A percentile compares a stretch with the other conserved stretches of the same genome.
These are phyloP conservation scores for Beris morrisii DNA, from an alignment of 2,888 invertebrate species.

Conservation along the genomic window DNA sequence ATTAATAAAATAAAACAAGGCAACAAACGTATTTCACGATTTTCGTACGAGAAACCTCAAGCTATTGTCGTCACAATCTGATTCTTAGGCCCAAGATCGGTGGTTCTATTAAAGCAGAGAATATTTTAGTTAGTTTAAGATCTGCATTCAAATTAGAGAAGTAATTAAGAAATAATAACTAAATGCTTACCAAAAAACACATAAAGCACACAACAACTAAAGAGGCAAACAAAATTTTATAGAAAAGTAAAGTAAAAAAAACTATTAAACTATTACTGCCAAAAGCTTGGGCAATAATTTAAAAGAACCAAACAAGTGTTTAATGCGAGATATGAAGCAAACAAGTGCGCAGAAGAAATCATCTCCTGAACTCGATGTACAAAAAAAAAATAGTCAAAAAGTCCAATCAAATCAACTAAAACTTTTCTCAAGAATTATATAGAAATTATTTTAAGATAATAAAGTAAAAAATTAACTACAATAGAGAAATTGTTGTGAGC, in stretches of 20 bases:
- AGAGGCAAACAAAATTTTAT: slow-evolving; percentile 13
- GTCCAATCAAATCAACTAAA: slow-evolving; percentile 11
- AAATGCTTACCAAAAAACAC: slow-evolving; percentile 33
- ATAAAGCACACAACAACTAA: slow-evolving; percentile 39
- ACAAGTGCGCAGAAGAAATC: too few species aligned
- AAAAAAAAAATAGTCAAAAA: too few species aligned
- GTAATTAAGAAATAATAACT: not conserved
- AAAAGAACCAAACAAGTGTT: too few species aligned
- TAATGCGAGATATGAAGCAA: too few species aligned
- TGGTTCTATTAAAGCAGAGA: slow-evolving; percentile 55
- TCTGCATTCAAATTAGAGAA: not conserved
- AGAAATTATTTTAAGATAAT: slow-evolving; percentile 15
- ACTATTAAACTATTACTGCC: too few species aligned
- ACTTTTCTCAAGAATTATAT: not conserved
- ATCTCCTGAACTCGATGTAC: not conserved
- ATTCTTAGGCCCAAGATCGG: slow-evolving; percentile 64
- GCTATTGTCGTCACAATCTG: slow-evolving; percentile 62
- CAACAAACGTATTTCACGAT: too few species aligned
- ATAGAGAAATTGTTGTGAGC: slow-evolving; percentile 43
- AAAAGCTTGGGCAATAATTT: too few species aligned
- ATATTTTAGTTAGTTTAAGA: slow-evolving; percentile 19
- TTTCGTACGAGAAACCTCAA: slow-evolving; percentile 43
- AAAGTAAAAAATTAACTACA: not conserved
- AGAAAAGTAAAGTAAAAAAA: too few species aligned
- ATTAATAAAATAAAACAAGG: slow-evolving; percentile 9